phyloP scores from a whole-genome alignment of 2,113 vertebrate species.

The Xenopus tropicalis region UCB_Xtro_10.0 CM004448.2:37814001-37814500 shows the following conservation, averaged over 20 bases:
- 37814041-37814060: background rate
- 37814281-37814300: conserved; percentile 57
- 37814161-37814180: conserved; percentile 47
- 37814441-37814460: conserved; percentile 26
- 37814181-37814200: conserved; percentile 49
- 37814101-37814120: conserved; percentile 44
- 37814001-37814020: too few relatives aligned
- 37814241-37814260: conserved; percentile 53
- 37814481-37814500: conserved; percentile 6
- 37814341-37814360: conserved; percentile 35
- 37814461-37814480: conserved; percentile 26
- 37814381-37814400: conserved; percentile 36
- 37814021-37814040: background rate
- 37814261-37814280: conserved; percentile 48
- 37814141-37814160: conserved; percentile 47
- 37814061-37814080: background rate
- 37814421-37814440: conserved; percentile 19
- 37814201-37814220: conserved; percentile 50
- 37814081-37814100: background rate
- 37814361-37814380: conserved; percentile 42
- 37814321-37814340: conserved; percentile 43
- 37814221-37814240: conserved; percentile 49
- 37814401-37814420: conserved; percentile 14
- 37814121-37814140: conserved; percentile 45
- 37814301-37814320: conserved; percentile 38